phyloP scores from a whole-genome alignment of 2,888 invertebrate genomes.

The Boloria selene region DNA sequence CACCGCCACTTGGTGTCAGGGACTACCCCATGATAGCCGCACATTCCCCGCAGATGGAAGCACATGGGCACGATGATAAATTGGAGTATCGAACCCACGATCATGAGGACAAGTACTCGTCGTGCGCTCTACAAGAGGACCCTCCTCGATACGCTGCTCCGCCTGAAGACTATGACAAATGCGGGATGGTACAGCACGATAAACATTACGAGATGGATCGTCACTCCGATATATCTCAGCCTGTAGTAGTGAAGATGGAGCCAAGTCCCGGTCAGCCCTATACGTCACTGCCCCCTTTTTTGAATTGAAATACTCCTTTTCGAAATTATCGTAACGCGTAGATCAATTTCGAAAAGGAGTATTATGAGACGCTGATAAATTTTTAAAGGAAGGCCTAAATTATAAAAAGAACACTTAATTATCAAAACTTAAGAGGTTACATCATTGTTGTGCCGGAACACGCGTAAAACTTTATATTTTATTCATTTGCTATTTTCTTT shows the following conservation, averaged over 20 bases:
- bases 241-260: conserved; percentile 82
- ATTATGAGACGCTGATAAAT: conserved; percentile 47
- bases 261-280: conserved; percentile 83
- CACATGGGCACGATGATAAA: conserved; percentile 79
- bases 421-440: conserved; percentile 23
- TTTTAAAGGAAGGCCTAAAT: conserved; percentile 13
- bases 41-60: conserved; percentile 83
- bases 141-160: conserved; percentile 81
- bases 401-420: conserved; percentile 27
- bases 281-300: conserved; percentile 89
- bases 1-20: conserved; percentile 84
- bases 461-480: conserved; percentile 14
- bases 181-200: conserved; percentile 74
- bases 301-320: conserved; percentile 86
- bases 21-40: conserved; percentile 86
- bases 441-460: conserved; percentile 5
- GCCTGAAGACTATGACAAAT: conserved; percentile 84
- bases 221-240: conserved; percentile 70
- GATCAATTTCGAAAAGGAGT: conserved; percentile 81
- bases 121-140: conserved; percentile 76
- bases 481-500: conserved; percentile 14
- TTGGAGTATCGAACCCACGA: conserved; percentile 72
- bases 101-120: conserved; percentile 74
- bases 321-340: conserved; percentile 73
- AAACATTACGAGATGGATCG: conserved; percentile 76